Base-by-base conservation (phyloP, 2,113 vertebrate species). In the Psilopsiagon aurifrons region DNA sequence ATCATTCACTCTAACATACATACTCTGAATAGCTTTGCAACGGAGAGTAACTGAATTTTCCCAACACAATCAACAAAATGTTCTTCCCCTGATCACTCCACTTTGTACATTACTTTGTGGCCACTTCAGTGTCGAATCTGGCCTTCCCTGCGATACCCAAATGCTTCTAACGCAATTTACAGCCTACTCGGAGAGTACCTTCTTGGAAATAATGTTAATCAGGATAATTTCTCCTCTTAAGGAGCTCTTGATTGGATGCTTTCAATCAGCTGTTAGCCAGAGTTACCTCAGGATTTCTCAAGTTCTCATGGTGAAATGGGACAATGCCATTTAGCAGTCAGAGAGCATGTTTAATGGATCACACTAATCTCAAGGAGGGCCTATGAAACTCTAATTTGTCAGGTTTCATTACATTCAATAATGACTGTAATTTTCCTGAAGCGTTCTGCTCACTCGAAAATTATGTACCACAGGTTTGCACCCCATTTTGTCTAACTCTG, bases 341-440 rank as follows among this genome's bases (percentile, higher is more conserved):
- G 85, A 82, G 62, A 71, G 92, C 84, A 96, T 79, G 63, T 91
- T 97, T 95, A 95, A 95, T 96, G 91, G 94, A 95, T 95, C 90
- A 88, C 17, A 10, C 73, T 92, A 94, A 95, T 95, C 95, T 93
- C 95, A 93, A 94, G 77, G 79, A 95, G 95, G 92, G 90, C 82
- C 95, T 92, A 91, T 95, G 94, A 96, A 93, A 97, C 86, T 93
- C 92, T 79, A 96, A 97, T 88, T 95, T 94, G 94, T 94, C 93
- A 97, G 88, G 93, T 97, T 97, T 97, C 97, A 97, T 97, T 97
- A 97, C 96, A 95, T 97, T 95, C 69, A 78, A 91, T 95, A 78
- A 88, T 86, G 84, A 92, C 88, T 80, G 59, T 91, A 92, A 94
- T 94, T 95, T 94, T 93, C 88, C 83, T 94, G 90, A 73, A 91